These are phyloP conservation scores for Melanerpes formicivorus DNA, from an alignment of 2,113 vertebrate species.

Conservation along the genomic window DNA sequence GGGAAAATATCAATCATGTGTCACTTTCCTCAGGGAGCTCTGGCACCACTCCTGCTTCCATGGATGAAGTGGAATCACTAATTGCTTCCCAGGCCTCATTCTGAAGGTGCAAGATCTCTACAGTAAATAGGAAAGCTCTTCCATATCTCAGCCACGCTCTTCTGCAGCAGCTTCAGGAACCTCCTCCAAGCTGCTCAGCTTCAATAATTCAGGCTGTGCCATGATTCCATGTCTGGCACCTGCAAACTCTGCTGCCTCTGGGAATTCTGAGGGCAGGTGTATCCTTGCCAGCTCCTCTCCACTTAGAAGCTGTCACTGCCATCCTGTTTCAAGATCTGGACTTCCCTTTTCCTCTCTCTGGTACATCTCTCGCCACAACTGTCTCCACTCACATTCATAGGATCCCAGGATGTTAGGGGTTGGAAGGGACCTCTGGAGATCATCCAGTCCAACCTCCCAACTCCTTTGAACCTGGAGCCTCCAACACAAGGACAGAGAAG, in stretches of 20 bases:
- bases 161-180: not conserved
- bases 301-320: not conserved
- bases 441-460: too few species aligned
- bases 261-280: slow-evolving; percentile 19
- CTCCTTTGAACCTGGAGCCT: too few species aligned
- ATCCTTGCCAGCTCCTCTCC: slow-evolving; percentile 8
- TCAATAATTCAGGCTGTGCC: not conserved
- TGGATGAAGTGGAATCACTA: not conserved
- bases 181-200: not conserved
- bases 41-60: slow-evolving; percentile 26
- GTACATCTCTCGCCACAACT: not conserved
- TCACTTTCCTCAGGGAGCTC: slow-evolving; percentile 21
- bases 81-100: not conserved
- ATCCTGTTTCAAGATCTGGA: not conserved
- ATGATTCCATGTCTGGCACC: not conserved
- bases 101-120: not conserved
- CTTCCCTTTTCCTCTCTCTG: not conserved
- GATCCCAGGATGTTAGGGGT: too few species aligned
- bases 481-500: too few species aligned
- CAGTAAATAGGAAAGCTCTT: not conserved
- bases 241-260: not conserved
- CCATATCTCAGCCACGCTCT: not conserved
- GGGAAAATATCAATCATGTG: slow-evolving; percentile 50
- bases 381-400: not conserved
- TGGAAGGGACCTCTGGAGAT: too few species aligned